Conservation (phyloP, 2,113 vertebrate genomes). For the pig (Sus scrofa) region T2T-Sscrofa CM000815.6:108693501-108694000, state of each 20-base stretch:
- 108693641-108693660: background rate
- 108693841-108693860: conserved; percentile 56
- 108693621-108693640: background rate
- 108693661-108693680: background rate
- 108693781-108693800: background rate
- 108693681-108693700: accelerated
- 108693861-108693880: conserved; percentile 77
- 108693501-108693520: background rate
- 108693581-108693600: background rate
- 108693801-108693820: background rate
- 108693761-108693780: accelerated
- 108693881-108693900: conserved; percentile 65
- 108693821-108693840: conserved; percentile 29
- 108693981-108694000: background rate
- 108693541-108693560: background rate
- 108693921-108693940: conserved; percentile 49
- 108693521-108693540: background rate
- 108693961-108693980: conserved; percentile 41
- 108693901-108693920: conserved; percentile 74
- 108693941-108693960: conserved; percentile 26
- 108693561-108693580: background rate
- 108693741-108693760: background rate
- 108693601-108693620: background rate
- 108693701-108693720: background rate
- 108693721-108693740: background rate